phyloP scores from a whole-genome alignment of 2,113 vertebrate genomes.

The Pterocles burchelli region DNA sequence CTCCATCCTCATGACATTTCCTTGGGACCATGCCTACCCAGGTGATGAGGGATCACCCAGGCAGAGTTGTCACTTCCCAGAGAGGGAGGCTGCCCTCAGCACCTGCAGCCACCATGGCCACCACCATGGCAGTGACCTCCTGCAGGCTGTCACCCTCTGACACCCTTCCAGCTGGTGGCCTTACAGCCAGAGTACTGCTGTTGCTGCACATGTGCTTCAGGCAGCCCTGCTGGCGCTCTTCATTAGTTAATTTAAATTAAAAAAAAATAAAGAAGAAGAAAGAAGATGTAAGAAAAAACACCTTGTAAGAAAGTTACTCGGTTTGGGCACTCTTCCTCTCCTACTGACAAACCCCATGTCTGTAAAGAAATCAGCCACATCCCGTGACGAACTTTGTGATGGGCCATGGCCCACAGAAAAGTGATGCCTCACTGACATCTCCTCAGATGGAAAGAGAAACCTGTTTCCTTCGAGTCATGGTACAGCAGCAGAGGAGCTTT shows the following conservation, averaged over 20 bases:
- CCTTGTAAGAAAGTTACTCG: neutral
- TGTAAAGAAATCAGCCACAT: neutral
- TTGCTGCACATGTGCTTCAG: neutral
- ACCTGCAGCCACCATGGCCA: neutral
- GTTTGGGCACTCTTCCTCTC: neutral
- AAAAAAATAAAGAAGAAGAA: neutral
- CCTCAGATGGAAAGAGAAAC: neutral
- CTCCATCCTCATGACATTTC: neutral
- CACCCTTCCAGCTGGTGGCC: neutral
- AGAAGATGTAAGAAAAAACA: neutral
- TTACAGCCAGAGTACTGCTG: neutral
- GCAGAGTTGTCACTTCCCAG: neutral
- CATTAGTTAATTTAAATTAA: neutral
- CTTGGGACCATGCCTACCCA: neutral
- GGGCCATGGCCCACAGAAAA: neutral
- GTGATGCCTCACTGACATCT: neutral
- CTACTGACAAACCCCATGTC: neutral
- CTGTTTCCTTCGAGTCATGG: neutral
- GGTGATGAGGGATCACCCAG: neutral
- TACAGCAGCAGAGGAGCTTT: neutral
- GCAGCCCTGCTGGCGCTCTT: neutral
- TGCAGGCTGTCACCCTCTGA: neutral
- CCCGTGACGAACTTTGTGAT: neutral
- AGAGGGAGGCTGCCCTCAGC: neutral
- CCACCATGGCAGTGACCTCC: neutral